Conservation (phyloP, 2,797 vertebrate species). For the Phoxinus dragarum region DNA sequence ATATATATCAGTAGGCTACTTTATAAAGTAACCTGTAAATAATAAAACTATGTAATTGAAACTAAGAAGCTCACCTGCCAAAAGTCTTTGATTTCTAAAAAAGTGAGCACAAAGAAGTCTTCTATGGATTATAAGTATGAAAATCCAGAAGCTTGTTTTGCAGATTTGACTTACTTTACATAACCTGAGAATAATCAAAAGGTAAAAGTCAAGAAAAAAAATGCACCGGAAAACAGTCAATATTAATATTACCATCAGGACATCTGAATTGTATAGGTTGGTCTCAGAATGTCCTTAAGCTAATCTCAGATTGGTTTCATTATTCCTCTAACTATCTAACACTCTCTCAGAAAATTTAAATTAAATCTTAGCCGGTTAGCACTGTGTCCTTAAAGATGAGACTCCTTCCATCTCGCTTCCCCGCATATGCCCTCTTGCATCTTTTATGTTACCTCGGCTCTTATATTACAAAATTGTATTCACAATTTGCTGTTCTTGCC, state of each 20-base stretch:
- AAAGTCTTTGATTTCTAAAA: no score
- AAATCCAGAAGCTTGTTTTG: no score
- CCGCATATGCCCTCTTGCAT: not conserved
- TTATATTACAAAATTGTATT: not conserved
- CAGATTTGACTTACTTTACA: no score
- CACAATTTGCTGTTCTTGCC: not conserved
- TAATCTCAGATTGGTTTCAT: not conserved
- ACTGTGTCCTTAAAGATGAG: not conserved
- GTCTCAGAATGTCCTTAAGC: conserved; percentile 2
- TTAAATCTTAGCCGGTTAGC: not conserved
- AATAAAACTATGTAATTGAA: no score
- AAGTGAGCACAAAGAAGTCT: no score
- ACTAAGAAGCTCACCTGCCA: no score
- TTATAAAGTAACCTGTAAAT: no score
- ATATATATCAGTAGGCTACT: no score
- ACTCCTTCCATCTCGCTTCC: not conserved
- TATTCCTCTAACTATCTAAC: not conserved
- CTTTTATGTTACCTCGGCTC: not conserved
- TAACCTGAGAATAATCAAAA: no score
- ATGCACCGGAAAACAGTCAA: not conserved
- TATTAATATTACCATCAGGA: not conserved
- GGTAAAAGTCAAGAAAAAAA: no score
- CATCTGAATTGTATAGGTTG: not conserved
- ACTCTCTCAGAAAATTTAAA: not conserved
- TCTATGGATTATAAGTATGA: no score